Base-by-base conservation (phyloP, 2,113 vertebrate genomes). In the Plestiodon gilberti region DNA sequence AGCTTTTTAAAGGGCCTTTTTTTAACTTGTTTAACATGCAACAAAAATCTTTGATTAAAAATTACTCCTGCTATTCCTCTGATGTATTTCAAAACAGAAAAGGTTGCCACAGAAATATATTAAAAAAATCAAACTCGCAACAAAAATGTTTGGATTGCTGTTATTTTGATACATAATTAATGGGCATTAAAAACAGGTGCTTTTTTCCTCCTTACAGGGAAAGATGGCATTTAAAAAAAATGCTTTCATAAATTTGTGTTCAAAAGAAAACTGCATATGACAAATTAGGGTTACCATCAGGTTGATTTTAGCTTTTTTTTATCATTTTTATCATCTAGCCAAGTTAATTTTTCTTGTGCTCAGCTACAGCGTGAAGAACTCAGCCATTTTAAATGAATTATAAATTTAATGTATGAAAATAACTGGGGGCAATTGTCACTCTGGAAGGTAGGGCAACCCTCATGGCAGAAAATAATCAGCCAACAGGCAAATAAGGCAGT, bases 31-130 rank as follows among this genome's bases (percentile, higher is more conserved):
- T 64, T 22, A 33, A 81, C 91, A 89, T 18, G 13, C 75, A 85
- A 81, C 78, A 70, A 83, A 92, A 93, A 86, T 69, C 43, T 91
- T 81, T 91, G 83, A 83, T 92, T 78, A 89, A 88, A 90, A 94
- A 86, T 81, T 92, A 84, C 85, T 75, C 71, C 81, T 84, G n/a
- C 87, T 52, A 85, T 86, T 90, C 67, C 73, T 78, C 81, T 38
- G 80, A 76, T 25, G 61, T 48, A 48, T 71, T 83, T 78, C 70
- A 91, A 95, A 93, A 76, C 69, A 77, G 87, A 90, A 73, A 77
- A 80, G 87, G 78, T 2, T 52, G 77, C 2, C 57, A 77, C 78
- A 78, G 71, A 90, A 90, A 78, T 91, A 89, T 23, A n/a, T n/a
- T n/a, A 15, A 57, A 76, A 75, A 87, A 94, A 71, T 33, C 86